Evolutionary conservation across 2,113 vertebrate species (phyloP), one percentile per base, ranked within the genome.

Genomic region (Labeo rohita): DNA sequence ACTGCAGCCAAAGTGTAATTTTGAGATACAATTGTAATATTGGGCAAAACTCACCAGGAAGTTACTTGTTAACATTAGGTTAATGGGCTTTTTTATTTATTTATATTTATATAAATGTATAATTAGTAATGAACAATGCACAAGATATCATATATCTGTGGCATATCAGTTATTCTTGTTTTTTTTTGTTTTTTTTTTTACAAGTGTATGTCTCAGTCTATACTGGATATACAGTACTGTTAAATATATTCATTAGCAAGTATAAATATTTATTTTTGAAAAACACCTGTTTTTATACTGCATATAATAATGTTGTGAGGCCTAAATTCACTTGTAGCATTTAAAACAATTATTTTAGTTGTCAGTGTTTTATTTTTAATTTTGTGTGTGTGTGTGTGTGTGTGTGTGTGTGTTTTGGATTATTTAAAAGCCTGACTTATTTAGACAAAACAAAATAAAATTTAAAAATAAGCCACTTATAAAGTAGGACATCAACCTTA

Each of bases 1-100:
- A 89, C 84, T 59, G 10, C 8, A 28, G 74, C 15, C 28, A 13
- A 66, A 66, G 61, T 28, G 56, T 4, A n/a, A 81, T 49, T 28
- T 81, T 59, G 16, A 61, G 21, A 28, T 66, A 65, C 8, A 49
- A 49, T 16, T 66, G 45, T 66, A 9, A 72, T 72, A 43, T 11
- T 73, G 18, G 39, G 39, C 4, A 18, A 72, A 43, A 72, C 39
- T 72, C 16, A 45, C 34, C 18, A 45, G 18, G 70, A 73, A 73
- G 2, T 73, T 73, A 43, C 21, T 45, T 13, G 8, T 39, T 43
- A 21, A 70, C 7, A 18, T 70, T 39, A 43, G 39, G 2, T 43
- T 72, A 43, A 70, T 70, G 3, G 13, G 43, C 15, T 23, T 43
- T 72, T 21, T 43, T 72, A 39, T 45, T 72, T 45, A 18, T 28